Evolutionary conservation across 2,888 invertebrate genomes (phyloP).

Genomic region (Branchipolynoe longqiensis): DNA sequence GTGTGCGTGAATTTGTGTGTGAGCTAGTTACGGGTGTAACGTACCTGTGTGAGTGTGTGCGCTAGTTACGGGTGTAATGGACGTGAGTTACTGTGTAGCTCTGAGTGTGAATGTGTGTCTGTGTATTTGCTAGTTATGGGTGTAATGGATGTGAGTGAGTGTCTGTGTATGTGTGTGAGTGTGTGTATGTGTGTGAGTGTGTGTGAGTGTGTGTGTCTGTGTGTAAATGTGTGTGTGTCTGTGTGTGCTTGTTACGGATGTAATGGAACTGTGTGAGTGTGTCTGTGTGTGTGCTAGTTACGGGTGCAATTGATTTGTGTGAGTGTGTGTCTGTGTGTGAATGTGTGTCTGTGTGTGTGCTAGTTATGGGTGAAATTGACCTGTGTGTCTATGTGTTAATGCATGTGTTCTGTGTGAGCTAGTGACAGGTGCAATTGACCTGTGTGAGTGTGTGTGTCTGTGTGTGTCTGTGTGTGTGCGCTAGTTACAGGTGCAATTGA

Average conservation of each 20-base stretch:
- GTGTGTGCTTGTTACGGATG: too few relatives aligned
- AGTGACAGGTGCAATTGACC: too few relatives aligned
- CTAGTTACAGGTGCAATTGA: too few relatives aligned
- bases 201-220: too few relatives aligned
- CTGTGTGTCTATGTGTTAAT: too few relatives aligned
- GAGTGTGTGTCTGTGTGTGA: background rate
- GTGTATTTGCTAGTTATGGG: background rate
- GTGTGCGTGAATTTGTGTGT: background rate
- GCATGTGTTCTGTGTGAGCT: background rate
- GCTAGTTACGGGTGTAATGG: too few relatives aligned
- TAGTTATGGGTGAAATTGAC: background rate
- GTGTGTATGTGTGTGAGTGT: background rate
- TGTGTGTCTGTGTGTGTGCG: constrained; percentile 3
- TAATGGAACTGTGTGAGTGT: background rate
- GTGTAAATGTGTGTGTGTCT: too few relatives aligned
- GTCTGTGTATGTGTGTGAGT: background rate
- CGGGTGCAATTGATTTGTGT: background rate
- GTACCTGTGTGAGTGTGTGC: background rate
- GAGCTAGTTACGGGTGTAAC: background rate
- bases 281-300: background rate
- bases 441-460: background rate
- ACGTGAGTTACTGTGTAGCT: background rate
- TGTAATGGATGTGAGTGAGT: background rate
- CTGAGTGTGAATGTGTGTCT: background rate
- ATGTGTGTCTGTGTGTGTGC: background rate